Conservation (phyloP, 2,113 vertebrate genomes). For the Leiothrix lutea region DNA sequence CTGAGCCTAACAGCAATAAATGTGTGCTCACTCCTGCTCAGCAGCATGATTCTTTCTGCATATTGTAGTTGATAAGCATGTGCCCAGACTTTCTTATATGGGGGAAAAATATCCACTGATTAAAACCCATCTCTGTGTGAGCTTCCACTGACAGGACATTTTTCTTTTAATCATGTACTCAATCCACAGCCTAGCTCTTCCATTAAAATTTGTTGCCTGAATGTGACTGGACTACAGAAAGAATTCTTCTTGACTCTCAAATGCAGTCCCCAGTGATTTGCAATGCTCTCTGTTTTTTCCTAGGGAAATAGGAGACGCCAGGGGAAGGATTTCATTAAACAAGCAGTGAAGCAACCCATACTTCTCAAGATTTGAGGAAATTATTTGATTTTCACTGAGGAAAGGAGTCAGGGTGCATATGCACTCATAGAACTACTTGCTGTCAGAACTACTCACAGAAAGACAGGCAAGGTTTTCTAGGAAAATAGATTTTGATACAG, state of each 20-base stretch:
- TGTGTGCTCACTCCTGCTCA: not conserved
- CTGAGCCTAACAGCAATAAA: not conserved
- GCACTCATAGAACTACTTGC: not conserved
- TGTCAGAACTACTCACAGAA: not conserved
- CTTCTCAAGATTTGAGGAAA: not conserved
- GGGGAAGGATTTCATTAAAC: not conserved
- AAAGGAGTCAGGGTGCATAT: not conserved
- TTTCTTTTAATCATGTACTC: slow-evolving; percentile 36
- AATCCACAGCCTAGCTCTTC: not conserved
- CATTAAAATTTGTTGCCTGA: not conserved
- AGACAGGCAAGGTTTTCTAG: not conserved
- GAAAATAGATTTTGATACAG: not conserved
- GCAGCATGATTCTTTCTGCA: not conserved
- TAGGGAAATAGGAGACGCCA: not conserved
- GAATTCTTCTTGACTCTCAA: not conserved
- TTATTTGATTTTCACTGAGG: not conserved
- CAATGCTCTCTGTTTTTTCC: not conserved
- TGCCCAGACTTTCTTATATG: not conserved
- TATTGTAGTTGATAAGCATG: not conserved
- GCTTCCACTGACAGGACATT: not conserved
- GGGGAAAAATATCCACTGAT: not conserved
- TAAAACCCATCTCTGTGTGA: not conserved
- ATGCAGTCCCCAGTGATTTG: not conserved
- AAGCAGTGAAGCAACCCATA: not conserved
- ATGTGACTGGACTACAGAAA: slow-evolving; percentile 38